A percentile compares a stretch with the other conserved stretches of the same genome.
Conservation (phyloP, 2,888 invertebrate species). For the Dorcus hopei region DNA sequence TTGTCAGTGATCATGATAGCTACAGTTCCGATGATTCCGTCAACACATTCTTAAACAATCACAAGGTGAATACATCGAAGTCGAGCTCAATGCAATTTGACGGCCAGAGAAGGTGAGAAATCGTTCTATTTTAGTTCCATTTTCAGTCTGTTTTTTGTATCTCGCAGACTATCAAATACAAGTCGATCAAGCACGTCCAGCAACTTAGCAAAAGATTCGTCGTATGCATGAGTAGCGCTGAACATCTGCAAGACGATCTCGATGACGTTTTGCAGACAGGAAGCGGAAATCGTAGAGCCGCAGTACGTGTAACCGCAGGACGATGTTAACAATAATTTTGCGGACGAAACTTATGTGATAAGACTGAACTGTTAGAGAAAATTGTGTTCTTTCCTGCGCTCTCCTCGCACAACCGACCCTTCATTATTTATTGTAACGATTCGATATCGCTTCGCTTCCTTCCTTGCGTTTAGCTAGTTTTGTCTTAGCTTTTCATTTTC, state of each 20-base stretch:
- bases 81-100: slow-evolving; percentile 15
- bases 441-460: not conserved
- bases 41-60: slow-evolving; percentile 61
- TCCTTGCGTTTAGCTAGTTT: not conserved
- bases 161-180: slow-evolving; percentile 32
- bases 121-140: not conserved
- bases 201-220: slow-evolving; percentile 40
- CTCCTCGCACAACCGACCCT: too few relatives aligned
- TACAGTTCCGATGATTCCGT: slow-evolving; percentile 66
- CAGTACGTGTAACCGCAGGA: slow-evolving; percentile 10
- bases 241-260: slow-evolving; percentile 47
- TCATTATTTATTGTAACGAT: not conserved
- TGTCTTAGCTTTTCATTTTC: too few relatives aligned
- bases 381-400: too few relatives aligned
- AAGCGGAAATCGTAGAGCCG: slow-evolving; percentile 14
- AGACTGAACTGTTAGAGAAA: slow-evolving; percentile 2
- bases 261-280: slow-evolving; percentile 45
- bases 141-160: not conserved
- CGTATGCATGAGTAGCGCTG: slow-evolving; percentile 49
- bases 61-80: slow-evolving; percentile 49
- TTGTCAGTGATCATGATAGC: slow-evolving; percentile 60
- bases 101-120: slow-evolving; percentile 10
- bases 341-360: slow-evolving; percentile 1
- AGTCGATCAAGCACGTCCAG: slow-evolving; percentile 43
- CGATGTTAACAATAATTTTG: not conserved